Percentiles rank a stretch among this genome's conserved stretches.
These are phyloP conservation scores for Sarotherodon lohbergeri DNA, from an alignment of 2,113 vertebrate species.

Conservation along the genomic window DNA sequence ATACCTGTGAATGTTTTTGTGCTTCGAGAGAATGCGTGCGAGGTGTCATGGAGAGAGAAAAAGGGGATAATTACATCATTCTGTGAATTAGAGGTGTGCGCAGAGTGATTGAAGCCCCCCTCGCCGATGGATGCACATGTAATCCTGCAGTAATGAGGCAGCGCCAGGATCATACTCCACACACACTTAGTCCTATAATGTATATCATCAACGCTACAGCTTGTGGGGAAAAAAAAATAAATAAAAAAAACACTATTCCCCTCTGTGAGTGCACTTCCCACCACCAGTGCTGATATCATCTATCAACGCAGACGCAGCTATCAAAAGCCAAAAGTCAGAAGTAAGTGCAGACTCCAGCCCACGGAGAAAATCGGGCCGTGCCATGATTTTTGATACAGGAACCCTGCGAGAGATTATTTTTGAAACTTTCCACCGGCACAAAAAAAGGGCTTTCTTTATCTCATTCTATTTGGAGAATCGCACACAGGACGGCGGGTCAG, in stretches of 20 bases:
- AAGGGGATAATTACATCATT: conserved; percentile 60
- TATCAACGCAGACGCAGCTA: conserved; percentile 13
- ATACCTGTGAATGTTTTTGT: conserved; percentile 48
- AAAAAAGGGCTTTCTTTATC: background rate
- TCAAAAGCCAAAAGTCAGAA: conserved; percentile 42
- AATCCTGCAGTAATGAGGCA: conserved; percentile 61
- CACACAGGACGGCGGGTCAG: conserved; percentile 26
- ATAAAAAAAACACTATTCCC: background rate
- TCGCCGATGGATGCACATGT: conserved; percentile 43
- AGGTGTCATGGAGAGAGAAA: conserved; percentile 21
- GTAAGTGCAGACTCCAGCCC: conserved; percentile 21
- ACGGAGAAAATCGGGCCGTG: background rate
- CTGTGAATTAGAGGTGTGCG: conserved; percentile 35
- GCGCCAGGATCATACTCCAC: conserved; percentile 42
- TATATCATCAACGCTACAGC: conserved; percentile 32
- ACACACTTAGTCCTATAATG: conserved; percentile 49
- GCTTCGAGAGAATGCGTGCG: background rate
- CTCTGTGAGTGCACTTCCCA: conserved; percentile 15
- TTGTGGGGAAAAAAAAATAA: background rate
- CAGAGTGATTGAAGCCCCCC: conserved; percentile 15
- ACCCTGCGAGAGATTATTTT: conserved; percentile 36
- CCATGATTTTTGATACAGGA: conserved; percentile 20
- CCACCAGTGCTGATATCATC: conserved; percentile 1
- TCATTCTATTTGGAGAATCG: conserved; percentile 24
- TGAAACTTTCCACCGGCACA: conserved; percentile 33